phyloP scores from a whole-genome alignment of 2,113 vertebrate genomes.

The Strix aluco region DNA sequence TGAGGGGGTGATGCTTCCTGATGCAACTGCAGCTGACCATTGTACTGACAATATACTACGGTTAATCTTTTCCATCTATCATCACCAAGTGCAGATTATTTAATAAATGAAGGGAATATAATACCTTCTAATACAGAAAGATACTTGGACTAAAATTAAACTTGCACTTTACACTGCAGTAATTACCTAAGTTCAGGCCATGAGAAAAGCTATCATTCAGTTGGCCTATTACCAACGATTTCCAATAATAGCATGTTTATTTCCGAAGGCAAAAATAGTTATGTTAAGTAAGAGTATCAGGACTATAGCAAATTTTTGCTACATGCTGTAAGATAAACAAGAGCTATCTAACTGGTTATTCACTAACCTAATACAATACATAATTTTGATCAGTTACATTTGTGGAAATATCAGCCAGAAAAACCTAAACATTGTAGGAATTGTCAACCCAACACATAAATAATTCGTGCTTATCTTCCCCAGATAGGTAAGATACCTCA shows the following conservation, averaged over 20 bases:
- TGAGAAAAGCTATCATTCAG: neutral
- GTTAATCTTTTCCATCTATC: neutral
- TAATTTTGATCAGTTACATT: neutral
- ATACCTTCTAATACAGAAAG: neutral
- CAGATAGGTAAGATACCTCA: neutral
- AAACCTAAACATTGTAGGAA: neutral
- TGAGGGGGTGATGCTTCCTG: neutral
- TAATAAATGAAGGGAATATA: neutral
- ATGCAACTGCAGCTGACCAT: neutral
- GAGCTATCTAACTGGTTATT: neutral
- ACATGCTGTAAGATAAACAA: neutral
- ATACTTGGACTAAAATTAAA: neutral
- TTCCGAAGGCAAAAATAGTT: neutral
- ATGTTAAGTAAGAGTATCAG: neutral
- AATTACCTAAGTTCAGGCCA: neutral
- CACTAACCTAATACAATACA: neutral
- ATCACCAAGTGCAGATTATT: neutral
- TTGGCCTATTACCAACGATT: neutral
- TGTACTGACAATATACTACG: neutral
- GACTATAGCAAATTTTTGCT: neutral
- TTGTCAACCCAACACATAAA: neutral
- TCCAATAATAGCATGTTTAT: neutral
- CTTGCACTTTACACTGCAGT: neutral
- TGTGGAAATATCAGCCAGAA: neutral
- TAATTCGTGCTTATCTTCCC: neutral